Base-by-base conservation (phyloP, 2,797 vertebrate species). In the Sebastes nivosus region DNA sequence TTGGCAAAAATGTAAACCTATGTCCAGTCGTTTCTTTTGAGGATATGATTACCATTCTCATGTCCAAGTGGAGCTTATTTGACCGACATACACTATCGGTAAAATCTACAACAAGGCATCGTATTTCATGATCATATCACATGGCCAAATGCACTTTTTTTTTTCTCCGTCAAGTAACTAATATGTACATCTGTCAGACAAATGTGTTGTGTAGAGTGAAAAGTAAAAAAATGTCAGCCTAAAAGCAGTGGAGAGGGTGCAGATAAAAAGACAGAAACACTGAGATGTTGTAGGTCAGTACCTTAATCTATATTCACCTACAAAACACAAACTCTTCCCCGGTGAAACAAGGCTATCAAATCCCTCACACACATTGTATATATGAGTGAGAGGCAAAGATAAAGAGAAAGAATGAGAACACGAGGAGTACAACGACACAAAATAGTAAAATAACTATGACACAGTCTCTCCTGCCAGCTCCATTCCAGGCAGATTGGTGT, bases 401-500 rank as follows among this genome's bases (percentile, higher is more conserved):
- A 57, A 46, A 71, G 20, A 72, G 14, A 14, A 24, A 46, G 52
- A 72, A 25, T 16, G 52, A 79, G 38, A 83, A 34, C 46, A 57
- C 2, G 29, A 69, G n/a, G 30, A 66, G 61, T n/a, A 57, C 36
- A 27, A 30, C 1, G 24, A 64, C 50, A 74, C 30, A 70, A 75
- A 77, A 68, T 71, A 68, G 52, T 63, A 12, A 70, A 77, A 84
- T 61, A 73, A 52, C 25, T 52, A 22, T 64, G 65, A 77, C 70
- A 71, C 57, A 9, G 25, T 69, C 64, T 86, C 68, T 74, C 46
- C 67, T 69, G 68, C 82, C 66, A 24, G 78, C 80, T 87, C 76
- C 60, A 82, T 88, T 91, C 81, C 52, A 86, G 76, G 68, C 81
- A 67, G 74, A 82, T 86, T 75, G 60, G 30, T 87, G 80, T 89